These are phyloP conservation scores for Agapornis canus DNA, from an alignment of 2,797 vertebrate genomes.

Conservation along the genomic window DNA sequence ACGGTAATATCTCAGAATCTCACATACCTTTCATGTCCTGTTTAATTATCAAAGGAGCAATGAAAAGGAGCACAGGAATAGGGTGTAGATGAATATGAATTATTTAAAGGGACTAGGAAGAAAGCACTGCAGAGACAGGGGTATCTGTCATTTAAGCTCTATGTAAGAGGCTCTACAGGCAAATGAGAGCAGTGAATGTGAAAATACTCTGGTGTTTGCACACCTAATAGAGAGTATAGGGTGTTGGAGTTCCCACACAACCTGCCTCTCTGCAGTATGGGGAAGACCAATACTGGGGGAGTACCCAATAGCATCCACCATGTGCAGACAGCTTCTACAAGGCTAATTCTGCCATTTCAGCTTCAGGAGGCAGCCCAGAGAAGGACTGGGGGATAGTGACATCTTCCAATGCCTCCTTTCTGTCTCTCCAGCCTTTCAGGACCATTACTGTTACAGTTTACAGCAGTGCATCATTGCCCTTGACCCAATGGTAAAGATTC, in stretches of 20 bases:
- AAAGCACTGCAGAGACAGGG: background rate
- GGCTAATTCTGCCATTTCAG: background rate
- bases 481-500: background rate
- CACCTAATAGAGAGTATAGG: background rate
- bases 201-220: background rate
- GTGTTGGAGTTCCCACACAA: background rate
- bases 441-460: background rate
- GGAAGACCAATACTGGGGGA: background rate
- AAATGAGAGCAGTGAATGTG: background rate
- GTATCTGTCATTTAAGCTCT: constrained; percentile 24
- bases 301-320: background rate
- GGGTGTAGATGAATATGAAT: constrained; percentile 32
- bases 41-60: constrained; percentile 47
- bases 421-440: background rate
- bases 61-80: background rate
- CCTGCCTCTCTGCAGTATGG: background rate
- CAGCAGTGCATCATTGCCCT: background rate
- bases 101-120: constrained; percentile 7
- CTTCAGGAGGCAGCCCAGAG: background rate
- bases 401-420: background rate
- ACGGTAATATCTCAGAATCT: background rate
- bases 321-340: fast-evolving
- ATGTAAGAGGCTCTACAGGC: background rate
- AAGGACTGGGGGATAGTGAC: background rate
- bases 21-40: background rate